Base-by-base conservation (phyloP, 2,888 invertebrate genomes). In the Microctonus brassicae region DNA sequence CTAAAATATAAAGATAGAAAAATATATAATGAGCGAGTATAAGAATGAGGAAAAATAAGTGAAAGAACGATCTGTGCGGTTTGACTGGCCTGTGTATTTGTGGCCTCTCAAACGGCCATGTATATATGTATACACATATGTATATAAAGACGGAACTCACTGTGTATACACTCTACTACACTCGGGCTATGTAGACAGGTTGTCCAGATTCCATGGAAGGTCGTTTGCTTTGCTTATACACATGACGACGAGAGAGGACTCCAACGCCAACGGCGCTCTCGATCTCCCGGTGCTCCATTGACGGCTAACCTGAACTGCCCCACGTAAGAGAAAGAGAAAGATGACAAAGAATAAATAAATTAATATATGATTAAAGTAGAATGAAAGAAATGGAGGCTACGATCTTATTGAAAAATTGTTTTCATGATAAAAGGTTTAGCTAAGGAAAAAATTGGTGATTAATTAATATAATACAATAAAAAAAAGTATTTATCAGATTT, bases 121-220 rank as follows among this genome's bases (percentile, higher is more conserved):
- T n/a, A n/a, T n/a, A n/a, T n/a, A 61, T 52, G 65, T 11, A 68
- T 22, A 24, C 39, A 52, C 53, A 63, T 64, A 72, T 57, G 60
- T 57, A 79, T 42, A 61, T 42, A 26, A 66, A 66, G 39, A 57
- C 66, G 66, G 66, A 66, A 66, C 66, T 66, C 39, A 36, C 17
- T 57, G 3, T 34, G 17, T 47, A 47, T 47, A 47, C 34, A 60
- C 47, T 47, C 63, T 63, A 47, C 47, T 47, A n/a, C n/a, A 47
- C 63, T 81, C 82, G 81, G 80, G 79, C 83, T 80, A 81, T 79
- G 83, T 84, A 87, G 87, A 86, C 87, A 87, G 87, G 87, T 87
- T 87, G 86, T 85, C 86, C 87, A 86, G 87, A 87, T 87, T 87
- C 87, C 87, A 86, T 80, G 86, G 87, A 87, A 87, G 87, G 87